phyloP scores from a whole-genome alignment of 2,888 invertebrate genomes.

The Gymnocheta viridis region DNA sequence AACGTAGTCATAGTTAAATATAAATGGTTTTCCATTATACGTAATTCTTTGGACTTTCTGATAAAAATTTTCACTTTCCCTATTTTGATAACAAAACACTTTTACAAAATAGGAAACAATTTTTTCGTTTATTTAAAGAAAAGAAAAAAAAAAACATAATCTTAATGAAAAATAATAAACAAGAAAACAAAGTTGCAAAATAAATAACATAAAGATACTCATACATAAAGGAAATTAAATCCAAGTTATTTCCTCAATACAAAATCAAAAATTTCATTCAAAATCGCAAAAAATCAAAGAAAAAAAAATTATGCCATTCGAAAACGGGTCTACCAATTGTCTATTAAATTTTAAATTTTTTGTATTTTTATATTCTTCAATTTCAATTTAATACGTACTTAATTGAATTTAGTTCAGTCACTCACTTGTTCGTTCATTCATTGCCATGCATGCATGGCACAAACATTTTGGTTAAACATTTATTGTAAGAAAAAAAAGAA shows the following conservation, averaged over 20 bases:
- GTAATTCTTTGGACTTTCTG: constrained; percentile 9
- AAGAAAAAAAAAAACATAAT: background rate
- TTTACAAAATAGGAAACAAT: constrained; percentile 49
- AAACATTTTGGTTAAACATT: constrained; percentile 4
- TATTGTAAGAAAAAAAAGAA: background rate
- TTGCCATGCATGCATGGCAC: constrained; percentile 17
- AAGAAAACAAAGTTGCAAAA: constrained; percentile 11
- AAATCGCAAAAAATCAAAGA: background rate
- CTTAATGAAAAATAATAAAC: background rate
- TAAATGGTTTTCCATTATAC: background rate
- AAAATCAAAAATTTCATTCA: constrained; percentile 36
- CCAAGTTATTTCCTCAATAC: constrained; percentile 53
- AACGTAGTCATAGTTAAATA: constrained; percentile 18
- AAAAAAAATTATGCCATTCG: constrained; percentile 43
- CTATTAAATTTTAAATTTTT: background rate
- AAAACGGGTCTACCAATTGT: background rate
- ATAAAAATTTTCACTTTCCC: constrained; percentile 47
- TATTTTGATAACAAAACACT: constrained; percentile 43
- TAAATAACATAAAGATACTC: constrained; percentile 5
- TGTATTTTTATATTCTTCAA: constrained; percentile 17
- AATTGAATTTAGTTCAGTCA: constrained; percentile 42
- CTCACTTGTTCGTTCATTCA: constrained; percentile 34
- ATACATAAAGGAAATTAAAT: background rate
- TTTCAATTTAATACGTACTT: constrained; percentile 21
- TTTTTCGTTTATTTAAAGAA: constrained; percentile 2